Evolutionary conservation across 2,888 invertebrate genomes (phyloP).

Genomic region (Mechanitis mazaeus): DNA sequence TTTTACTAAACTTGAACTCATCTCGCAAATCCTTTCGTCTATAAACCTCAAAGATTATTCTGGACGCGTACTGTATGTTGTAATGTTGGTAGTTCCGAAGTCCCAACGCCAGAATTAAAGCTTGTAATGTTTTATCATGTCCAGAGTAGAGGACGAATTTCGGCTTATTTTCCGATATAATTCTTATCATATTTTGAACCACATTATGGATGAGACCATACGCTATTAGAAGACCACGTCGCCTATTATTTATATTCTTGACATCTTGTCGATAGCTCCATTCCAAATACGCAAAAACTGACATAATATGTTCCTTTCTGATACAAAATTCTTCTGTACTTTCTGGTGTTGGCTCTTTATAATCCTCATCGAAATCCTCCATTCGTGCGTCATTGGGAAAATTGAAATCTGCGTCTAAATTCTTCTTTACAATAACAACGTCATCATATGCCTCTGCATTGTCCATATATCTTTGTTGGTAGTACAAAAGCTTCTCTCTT

Average conservation of each 20-base stretch:
- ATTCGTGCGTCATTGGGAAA: conserved; percentile 67
- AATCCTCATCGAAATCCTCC: conserved; percentile 69
- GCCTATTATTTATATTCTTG: conserved; percentile 78
- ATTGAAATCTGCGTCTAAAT: conserved; percentile 71
- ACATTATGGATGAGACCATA: conserved; percentile 91
- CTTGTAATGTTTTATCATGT: conserved; percentile 93
- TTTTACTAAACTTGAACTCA: conserved; percentile 74
- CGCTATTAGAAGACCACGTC: conserved; percentile 83
- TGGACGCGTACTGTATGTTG: conserved; percentile 89
- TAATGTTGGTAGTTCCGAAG: conserved; percentile 79
- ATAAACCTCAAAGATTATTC: conserved; percentile 92
- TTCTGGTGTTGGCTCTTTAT: conserved; percentile 59
- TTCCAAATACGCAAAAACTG: conserved; percentile 88
- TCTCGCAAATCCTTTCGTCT: conserved; percentile 75
- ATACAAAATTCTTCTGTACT: conserved; percentile 75
- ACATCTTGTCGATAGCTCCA: conserved; percentile 84
- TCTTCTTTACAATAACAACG: conserved; percentile 69
- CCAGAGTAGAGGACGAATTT: conserved; percentile 91
- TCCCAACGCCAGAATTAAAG: conserved; percentile 88
- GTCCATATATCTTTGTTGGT: conserved; percentile 66
- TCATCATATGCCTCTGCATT: conserved; percentile 68
- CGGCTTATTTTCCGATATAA: conserved; percentile 85
- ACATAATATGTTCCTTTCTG: conserved; percentile 83
- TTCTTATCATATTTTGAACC: conserved; percentile 85
- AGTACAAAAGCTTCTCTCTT: conserved; percentile 65